Conservation (phyloP, 2,113 vertebrate species). For the Alosa alosa region DNA sequence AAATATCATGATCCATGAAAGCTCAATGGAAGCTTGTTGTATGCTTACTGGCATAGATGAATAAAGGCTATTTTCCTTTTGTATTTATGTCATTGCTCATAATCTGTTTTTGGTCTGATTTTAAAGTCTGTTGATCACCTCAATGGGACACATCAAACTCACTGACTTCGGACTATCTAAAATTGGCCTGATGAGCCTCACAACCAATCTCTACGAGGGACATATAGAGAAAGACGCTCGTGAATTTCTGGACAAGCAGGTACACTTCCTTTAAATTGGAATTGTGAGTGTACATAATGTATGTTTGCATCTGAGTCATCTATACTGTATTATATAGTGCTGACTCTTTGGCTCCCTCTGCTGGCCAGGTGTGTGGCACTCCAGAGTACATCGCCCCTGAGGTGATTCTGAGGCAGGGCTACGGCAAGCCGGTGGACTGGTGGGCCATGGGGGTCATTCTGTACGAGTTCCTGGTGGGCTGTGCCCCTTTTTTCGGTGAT, state of each 20-base stretch:
- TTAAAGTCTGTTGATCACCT: conserved; percentile 93
- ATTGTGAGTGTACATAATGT: not conserved
- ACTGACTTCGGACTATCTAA: conserved; percentile 97
- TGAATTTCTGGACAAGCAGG: conserved; percentile 97
- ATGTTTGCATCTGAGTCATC: not conserved
- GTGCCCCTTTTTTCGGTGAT: conserved; percentile 94
- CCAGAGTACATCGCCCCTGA: conserved; percentile 97
- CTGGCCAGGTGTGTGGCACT: conserved; percentile 89
- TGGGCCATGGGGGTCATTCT: conserved; percentile 98
- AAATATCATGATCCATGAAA: not conserved
- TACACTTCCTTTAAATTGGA: conserved; percentile 48
- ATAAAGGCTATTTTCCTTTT: not conserved
- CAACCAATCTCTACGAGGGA: conserved; percentile 94
- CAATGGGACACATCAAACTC: conserved; percentile 96
- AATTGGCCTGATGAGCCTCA: conserved; percentile 96
- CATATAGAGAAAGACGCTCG: conserved; percentile 97
- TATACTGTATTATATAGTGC: not conserved
- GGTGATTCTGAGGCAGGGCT: conserved; percentile 94
- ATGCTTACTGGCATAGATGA: not conserved
- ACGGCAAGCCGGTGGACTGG: conserved; percentile 97
- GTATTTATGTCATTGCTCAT: not conserved
- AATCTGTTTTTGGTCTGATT: conserved; percentile 22
- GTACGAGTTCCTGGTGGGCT: conserved; percentile 94
- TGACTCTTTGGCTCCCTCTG: conserved; percentile 6
- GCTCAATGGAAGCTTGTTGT: not conserved